phyloP scores from a whole-genome alignment of 1,140 invertebrate genomes.

The Triops longicaudatus region DNA sequence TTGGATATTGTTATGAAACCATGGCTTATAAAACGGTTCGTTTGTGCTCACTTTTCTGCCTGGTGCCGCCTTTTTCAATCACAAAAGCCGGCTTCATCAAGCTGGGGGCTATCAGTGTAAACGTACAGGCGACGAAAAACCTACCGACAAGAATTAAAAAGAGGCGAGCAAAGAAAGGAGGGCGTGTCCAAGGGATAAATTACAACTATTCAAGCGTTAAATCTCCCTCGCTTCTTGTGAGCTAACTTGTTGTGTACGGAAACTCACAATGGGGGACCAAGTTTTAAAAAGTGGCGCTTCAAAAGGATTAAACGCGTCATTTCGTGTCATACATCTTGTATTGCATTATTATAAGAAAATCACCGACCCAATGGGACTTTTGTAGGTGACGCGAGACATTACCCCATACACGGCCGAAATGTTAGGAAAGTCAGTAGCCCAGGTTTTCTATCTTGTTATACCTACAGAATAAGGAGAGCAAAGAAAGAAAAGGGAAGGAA shows the following conservation, averaged over 20 bases:
- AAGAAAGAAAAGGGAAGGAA: background rate
- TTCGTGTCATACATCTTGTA: slow-evolving; percentile 8
- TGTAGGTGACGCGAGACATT: background rate
- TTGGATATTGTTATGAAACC: background rate
- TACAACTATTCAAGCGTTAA: slow-evolving; percentile 12
- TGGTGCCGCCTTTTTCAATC: background rate
- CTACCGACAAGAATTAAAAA: slow-evolving; percentile 1
- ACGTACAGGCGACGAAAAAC: slow-evolving; percentile 4
- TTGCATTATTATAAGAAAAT: slow-evolving; percentile 7
- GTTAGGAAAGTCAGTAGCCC: background rate
- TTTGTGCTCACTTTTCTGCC: background rate
- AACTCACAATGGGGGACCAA: background rate
- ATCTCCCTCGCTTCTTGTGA: background rate
- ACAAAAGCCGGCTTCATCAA: background rate
- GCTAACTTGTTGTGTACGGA: slow-evolving; percentile 4
- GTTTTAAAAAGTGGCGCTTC: background rate
- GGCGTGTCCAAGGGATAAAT: background rate
- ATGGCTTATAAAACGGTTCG: slow-evolving; percentile 13
- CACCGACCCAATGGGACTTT: slow-evolving; percentile 4
- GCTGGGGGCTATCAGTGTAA: background rate
- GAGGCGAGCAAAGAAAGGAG: background rate
- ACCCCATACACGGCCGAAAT: background rate
- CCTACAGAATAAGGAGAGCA: background rate
- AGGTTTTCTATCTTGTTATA: background rate
- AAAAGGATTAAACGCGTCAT: slow-evolving; percentile 8